These are phyloP conservation scores for Punctoribates punctum DNA, from an alignment of 2,888 invertebrate genomes.

Conservation along the genomic window DNA sequence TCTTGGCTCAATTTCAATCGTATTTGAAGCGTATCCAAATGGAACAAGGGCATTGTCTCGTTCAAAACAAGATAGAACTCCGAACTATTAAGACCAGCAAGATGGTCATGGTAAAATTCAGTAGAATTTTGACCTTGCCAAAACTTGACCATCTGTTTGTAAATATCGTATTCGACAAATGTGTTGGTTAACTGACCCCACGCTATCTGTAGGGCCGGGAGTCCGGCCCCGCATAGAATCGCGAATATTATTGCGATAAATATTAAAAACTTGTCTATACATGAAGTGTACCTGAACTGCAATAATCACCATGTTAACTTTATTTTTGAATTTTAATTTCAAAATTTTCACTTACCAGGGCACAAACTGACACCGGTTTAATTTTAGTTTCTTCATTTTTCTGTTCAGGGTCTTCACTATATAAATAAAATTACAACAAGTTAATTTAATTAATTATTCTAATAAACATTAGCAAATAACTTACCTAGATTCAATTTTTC, in stretches of 20 bases:
- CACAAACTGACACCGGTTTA: too few relatives aligned
- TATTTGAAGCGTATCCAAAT: not conserved
- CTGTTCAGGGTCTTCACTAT: too few relatives aligned
- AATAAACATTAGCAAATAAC: too few relatives aligned
- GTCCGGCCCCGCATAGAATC: conserved; percentile 57
- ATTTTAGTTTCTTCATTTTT: too few relatives aligned
- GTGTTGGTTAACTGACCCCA: conserved; percentile 59
- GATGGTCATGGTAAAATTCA: not conserved
- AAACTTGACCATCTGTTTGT: not conserved
- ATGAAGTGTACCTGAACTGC: conserved; percentile 54
- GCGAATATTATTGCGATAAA: conserved; percentile 53
- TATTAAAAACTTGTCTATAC: conserved; percentile 52
- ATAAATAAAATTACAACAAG: too few relatives aligned
- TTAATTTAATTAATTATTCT: too few relatives aligned
- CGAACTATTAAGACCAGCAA: not conserved
- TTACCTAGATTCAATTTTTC: too few relatives aligned
- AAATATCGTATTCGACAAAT: conserved; percentile 52
- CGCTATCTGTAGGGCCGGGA: conserved; percentile 58
- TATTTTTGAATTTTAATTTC: too few relatives aligned
- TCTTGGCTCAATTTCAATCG: not conserved
- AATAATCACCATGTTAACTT: conserved; percentile 35
- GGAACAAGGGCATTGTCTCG: not conserved
- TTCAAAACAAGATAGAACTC: not conserved
- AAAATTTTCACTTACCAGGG: too few relatives aligned
- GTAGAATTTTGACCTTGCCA: too few relatives aligned